A percentile compares a stretch with the other conserved stretches of the same genome.
phyloP scores from a whole-genome alignment of 2,113 vertebrate genomes.

The Nyctibius bracteatus region DNA sequence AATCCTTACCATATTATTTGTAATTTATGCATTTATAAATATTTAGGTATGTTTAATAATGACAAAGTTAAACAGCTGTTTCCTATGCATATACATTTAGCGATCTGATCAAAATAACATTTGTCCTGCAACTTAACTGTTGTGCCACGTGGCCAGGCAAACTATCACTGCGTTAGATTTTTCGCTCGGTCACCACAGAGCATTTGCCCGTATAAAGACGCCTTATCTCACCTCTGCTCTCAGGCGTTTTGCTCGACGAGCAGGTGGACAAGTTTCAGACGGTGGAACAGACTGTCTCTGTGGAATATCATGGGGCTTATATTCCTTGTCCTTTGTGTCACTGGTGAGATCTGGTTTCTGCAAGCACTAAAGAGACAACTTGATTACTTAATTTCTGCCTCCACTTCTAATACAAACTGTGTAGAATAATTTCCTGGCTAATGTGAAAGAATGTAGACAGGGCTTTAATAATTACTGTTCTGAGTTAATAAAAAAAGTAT shows the following conservation, averaged over 20 bases:
- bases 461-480: neutral
- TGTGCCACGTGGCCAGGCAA: neutral
- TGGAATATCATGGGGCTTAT: slow-evolving; percentile 82
- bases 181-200: too few species aligned
- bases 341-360: slow-evolving; percentile 80
- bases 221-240: slow-evolving; percentile 80
- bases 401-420: neutral
- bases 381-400: neutral
- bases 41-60: neutral
- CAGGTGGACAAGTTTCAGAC: slow-evolving; percentile 71
- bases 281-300: slow-evolving; percentile 78
- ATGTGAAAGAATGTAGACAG: neutral
- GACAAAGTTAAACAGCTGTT: neutral
- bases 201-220: fast-evolving
- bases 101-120: fast-evolving
- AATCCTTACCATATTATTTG: fast-evolving
- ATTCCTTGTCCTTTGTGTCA: slow-evolving; percentile 85
- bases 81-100: neutral
- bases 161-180: fast-evolving
- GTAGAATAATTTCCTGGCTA: neutral
- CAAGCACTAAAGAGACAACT: slow-evolving; percentile 74
- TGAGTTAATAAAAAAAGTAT: neutral
- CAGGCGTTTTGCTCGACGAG: slow-evolving; percentile 88
- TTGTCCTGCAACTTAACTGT: neutral
- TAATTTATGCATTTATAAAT: fast-evolving